Base-by-base conservation (phyloP, 1,140 invertebrate genomes). In the Trichogramma pretiosum region DNA sequence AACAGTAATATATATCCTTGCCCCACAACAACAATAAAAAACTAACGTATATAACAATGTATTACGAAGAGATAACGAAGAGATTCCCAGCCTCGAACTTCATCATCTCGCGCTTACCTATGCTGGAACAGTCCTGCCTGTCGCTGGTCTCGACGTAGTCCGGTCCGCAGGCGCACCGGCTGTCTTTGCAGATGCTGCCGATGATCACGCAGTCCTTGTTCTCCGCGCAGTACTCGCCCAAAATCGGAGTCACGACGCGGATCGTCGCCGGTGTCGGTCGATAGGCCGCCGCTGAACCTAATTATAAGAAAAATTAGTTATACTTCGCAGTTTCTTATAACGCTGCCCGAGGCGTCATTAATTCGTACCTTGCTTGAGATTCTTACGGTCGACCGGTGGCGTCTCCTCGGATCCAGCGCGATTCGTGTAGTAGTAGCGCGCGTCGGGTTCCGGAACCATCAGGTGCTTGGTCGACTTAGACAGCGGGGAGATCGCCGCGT, bases 391-490 rank as follows among this genome's bases (percentile, higher is more conserved):
- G 42, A 77, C 74, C 49, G 78, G 74, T 56, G 77, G 77, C 16
- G 77, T 74, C 48, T 77, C 77, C 46, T 77, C 76, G 46, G 77
- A 76, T 63, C 78, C 74, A 19, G 68, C 68, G 42, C 70, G 70
- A 52, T 74, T 66, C 17, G 81, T 83, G 57, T 84, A 83, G 67
- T 82, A 83, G 62, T 80, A 82, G 53, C 81, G 75, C 18, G 75
- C 66, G 60, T 85, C 82, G 46, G 83, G 82, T 49, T 82, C 81
- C 18, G 82, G 82, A 45, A 82, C 80, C 44, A 85, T 73, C 35
- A 85, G 74, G 71, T 87, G 87, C 66, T 84, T 77, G 13, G 83
- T 89, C 28, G 83, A 88, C 73, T 87, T 90, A 5, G 84, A 86
- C 42, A 80, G 63, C 26, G 83, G 83, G 5, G 82, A 84, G 55